Evolutionary conservation across 2,888 invertebrate species (phyloP).

Genomic region (Drosophila differens): DNA sequence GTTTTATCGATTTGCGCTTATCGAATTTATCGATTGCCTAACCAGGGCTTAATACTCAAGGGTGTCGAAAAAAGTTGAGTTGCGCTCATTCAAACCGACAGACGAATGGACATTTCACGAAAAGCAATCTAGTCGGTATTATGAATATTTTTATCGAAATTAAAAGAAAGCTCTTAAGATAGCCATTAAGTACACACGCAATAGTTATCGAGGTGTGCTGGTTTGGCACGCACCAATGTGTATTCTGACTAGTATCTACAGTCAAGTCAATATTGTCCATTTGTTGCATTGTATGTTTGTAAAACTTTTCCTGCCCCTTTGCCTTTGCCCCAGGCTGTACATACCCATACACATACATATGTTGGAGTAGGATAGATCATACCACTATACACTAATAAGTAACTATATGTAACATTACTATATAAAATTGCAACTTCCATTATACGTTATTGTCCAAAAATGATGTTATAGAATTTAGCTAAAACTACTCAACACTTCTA

Average conservation of each 20-base stretch:
- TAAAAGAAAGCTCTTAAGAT: background rate
- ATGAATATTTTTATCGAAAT: background rate
- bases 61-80: background rate
- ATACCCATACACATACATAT: background rate
- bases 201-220: background rate
- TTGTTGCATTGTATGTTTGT: background rate
- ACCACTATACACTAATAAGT: background rate
- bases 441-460: background rate
- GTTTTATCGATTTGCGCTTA: background rate
- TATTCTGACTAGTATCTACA: background rate
- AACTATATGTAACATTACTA: background rate
- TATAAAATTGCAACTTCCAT: background rate
- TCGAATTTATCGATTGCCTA: background rate
- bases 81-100: background rate
- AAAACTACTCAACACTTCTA: background rate
- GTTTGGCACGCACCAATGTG: background rate
- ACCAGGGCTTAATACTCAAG: background rate
- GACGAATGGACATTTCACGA: background rate
- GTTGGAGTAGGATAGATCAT: background rate
- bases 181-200: background rate
- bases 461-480: background rate
- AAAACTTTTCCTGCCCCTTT: background rate
- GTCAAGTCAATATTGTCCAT: background rate
- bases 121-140: background rate
- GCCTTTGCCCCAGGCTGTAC: background rate